A percentile compares a stretch with the other conserved stretches of the same genome.
phyloP scores from a whole-genome alignment of 2,888 invertebrate species.

The Homarus gammarus region DNA sequence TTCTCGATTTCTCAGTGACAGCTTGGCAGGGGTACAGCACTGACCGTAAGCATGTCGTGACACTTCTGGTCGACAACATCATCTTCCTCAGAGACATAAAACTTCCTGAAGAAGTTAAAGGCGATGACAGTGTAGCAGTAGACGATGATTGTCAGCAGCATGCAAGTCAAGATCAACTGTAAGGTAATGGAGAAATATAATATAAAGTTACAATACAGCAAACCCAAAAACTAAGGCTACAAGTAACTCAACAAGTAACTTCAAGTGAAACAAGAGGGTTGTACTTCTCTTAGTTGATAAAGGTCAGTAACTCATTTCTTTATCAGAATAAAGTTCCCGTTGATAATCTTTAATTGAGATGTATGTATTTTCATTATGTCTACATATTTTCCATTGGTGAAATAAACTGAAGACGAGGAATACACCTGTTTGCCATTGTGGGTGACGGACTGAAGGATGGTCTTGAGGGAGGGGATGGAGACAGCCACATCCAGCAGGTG shows the following conservation, averaged over 20 bases:
- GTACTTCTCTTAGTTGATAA: too few relatives aligned
- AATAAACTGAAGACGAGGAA: too few relatives aligned
- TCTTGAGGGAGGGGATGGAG: slow-evolving; percentile 97
- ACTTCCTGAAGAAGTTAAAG: slow-evolving; percentile 99
- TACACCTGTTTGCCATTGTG: slow-evolving; percentile 98
- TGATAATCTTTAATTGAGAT: too few relatives aligned
- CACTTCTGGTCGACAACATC: slow-evolving; percentile 98
- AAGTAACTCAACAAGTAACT: too few relatives aligned
- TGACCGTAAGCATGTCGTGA: slow-evolving; percentile 98
- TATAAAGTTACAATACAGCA: too few relatives aligned
- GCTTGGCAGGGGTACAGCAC: slow-evolving; percentile 76
- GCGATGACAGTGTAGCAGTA: slow-evolving; percentile 99
- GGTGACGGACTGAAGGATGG: slow-evolving; percentile 99
- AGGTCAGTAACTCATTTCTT: too few relatives aligned
- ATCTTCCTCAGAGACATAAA: slow-evolving; percentile 98
- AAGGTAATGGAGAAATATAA: slow-evolving; percentile 76
- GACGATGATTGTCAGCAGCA: slow-evolving; percentile 97
- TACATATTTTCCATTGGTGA: too few relatives aligned
- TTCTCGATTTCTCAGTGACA: too few relatives aligned
- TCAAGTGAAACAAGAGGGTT: too few relatives aligned
- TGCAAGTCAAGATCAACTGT: slow-evolving; percentile 95
- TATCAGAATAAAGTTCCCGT: too few relatives aligned
- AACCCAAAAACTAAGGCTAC: too few relatives aligned
- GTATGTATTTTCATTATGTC: too few relatives aligned
- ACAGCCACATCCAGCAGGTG: slow-evolving; percentile 99